These are phyloP conservation scores for Sminthurides bifidus DNA, from an alignment of 1,140 invertebrate species.

Conservation along the genomic window DNA sequence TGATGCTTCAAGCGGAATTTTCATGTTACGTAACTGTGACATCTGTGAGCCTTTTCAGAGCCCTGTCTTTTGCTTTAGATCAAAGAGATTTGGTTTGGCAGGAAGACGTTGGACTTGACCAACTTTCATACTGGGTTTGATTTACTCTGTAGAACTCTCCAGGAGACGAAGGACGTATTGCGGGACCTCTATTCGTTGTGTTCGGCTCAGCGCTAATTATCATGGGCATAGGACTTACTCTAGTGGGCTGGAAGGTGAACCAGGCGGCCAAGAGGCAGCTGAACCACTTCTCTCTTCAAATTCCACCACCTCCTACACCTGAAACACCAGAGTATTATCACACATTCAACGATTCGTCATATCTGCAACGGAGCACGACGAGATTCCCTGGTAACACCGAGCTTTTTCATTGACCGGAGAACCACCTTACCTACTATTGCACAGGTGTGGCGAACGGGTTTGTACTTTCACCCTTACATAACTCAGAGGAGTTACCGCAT, in stretches of 20 bases:
- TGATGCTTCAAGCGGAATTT: no score
- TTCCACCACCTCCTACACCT: constrained; percentile 9
- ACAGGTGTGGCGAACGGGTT: no score
- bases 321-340: constrained; percentile 13
- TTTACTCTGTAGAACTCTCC: constrained; percentile 8
- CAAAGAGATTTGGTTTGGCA: no score
- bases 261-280: constrained; percentile 22
- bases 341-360: no score
- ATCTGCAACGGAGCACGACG: no score
- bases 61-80: no score
- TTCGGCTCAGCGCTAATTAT: constrained; percentile 20
- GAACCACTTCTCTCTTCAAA: constrained; percentile 24
- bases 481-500: no score
- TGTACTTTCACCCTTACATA: no score
- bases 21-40: no score
- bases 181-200: constrained; percentile 26
- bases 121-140: no score
- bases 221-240: constrained; percentile 13
- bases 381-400: constrained; percentile 17
- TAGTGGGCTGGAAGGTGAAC: constrained; percentile 24
- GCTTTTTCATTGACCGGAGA: constrained; percentile 11
- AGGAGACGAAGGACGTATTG: constrained; percentile 24
- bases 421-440: constrained; percentile 27
- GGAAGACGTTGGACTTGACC: no score
- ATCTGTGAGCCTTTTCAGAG: no score